Percentiles rank a stretch among this genome's conserved stretches.
Evolutionary conservation across 2,888 invertebrate genomes (phyloP).

Genomic region (Hylaea fasciaria): DNA sequence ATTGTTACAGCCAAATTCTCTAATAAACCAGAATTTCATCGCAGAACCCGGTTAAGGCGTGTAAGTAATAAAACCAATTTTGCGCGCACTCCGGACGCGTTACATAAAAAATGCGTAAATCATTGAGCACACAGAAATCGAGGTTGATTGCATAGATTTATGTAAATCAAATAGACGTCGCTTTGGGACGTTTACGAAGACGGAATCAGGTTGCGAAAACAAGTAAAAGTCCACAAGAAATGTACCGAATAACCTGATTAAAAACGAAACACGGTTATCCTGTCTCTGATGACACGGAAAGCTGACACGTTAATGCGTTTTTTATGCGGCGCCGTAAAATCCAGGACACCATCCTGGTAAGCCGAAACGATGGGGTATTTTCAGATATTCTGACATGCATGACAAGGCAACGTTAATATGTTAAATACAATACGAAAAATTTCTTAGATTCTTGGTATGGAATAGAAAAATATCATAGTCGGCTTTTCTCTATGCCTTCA

Average conservation of each 20-base stretch:
- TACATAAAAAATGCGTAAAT: conserved; percentile 40
- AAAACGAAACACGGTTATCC: conserved; percentile 70
- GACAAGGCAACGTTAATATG: neutral
- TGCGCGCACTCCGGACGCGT: conserved; percentile 28
- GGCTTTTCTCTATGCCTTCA: too few relatives aligned
- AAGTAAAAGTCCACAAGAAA: conserved; percentile 59
- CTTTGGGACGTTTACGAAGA: conserved; percentile 27
- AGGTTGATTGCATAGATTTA: conserved; percentile 44
- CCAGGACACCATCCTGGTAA: conserved; percentile 36
- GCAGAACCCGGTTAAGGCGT: conserved; percentile 34
- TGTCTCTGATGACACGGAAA: conserved; percentile 43
- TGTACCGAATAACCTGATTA: conserved; percentile 63
- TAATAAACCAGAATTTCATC: conserved; percentile 17
- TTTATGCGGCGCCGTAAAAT: conserved; percentile 35
- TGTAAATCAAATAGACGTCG: conserved; percentile 33
- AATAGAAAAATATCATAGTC: too few relatives aligned
- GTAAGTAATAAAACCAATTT: conserved; percentile 34
- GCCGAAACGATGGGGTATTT: conserved; percentile 9
- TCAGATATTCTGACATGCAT: neutral
- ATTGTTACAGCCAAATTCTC: neutral
- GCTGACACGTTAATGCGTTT: conserved; percentile 41
- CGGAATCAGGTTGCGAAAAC: conserved; percentile 61
- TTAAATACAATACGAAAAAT: conserved; percentile 2
- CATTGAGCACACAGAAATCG: conserved; percentile 37
- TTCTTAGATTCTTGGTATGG: neutral